These are phyloP conservation scores for Misgurnus mizolepis DNA, from an alignment of 2,113 vertebrate genomes.

Conservation along the genomic window DNA sequence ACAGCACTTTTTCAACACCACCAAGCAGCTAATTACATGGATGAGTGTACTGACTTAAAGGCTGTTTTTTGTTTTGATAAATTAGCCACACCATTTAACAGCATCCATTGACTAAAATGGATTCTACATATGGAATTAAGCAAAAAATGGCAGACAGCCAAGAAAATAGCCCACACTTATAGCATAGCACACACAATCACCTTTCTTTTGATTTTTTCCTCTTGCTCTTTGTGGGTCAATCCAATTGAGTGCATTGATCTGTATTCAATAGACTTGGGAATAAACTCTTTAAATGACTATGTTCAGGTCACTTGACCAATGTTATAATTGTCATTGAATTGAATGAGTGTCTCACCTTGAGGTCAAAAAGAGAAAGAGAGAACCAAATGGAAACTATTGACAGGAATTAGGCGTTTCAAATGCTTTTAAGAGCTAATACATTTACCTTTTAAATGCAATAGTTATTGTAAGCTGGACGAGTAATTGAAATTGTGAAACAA, in stretches of 20 bases:
- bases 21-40: conserved; percentile 68
- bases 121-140: conserved; percentile 8
- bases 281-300: conserved; percentile 91
- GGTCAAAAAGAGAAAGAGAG: conserved; percentile 23
- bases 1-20: conserved; percentile 65
- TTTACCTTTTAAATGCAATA: background rate
- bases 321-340: conserved; percentile 87
- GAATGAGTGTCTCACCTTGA: conserved; percentile 84
- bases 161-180: conserved; percentile 66
- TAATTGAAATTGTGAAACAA: background rate
- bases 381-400: conserved; percentile 55
- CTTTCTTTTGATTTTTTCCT: conserved; percentile 37
- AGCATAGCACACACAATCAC: conserved; percentile 21
- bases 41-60: conserved; percentile 68
- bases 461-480: background rate
- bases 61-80: conserved; percentile 57
- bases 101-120: conserved; percentile 28
- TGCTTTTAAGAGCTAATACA: background rate
- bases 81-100: conserved; percentile 63
- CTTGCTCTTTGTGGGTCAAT: conserved; percentile 63
- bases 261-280: conserved; percentile 82
- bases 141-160: conserved; percentile 16
- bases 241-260: conserved; percentile 90
- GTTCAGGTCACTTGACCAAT: conserved; percentile 85
- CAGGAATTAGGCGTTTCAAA: background rate